phyloP scores from a whole-genome alignment of 2,113 vertebrate species.

The Chamaetylas fuelleborni region DNA sequence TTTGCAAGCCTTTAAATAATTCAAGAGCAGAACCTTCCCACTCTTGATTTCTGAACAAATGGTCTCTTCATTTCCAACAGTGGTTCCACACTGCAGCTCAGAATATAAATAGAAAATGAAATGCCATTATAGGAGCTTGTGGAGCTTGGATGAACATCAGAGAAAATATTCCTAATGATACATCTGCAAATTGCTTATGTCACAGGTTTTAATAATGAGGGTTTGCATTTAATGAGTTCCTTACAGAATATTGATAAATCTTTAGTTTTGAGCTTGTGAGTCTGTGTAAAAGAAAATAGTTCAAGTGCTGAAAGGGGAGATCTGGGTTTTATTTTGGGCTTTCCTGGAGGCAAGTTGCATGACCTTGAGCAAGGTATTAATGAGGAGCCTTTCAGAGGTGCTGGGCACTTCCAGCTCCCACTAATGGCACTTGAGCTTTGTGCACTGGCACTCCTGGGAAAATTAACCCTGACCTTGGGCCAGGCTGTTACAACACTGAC shows the following conservation, averaged over 20 bases:
- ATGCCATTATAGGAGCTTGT: slow-evolving; percentile 10
- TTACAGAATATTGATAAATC: not conserved
- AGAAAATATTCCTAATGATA: not conserved
- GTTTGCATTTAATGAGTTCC: not conserved
- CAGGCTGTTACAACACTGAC: not conserved
- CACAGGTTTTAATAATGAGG: not conserved
- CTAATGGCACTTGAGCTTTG: not conserved
- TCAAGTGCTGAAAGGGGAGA: not conserved
- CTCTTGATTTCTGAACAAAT: slow-evolving; percentile 37
- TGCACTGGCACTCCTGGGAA: not conserved
- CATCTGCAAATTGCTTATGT: slow-evolving; percentile 19
- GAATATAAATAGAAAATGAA: slow-evolving; percentile 55
- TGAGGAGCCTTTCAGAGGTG: slow-evolving; percentile 4
- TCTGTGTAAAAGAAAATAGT: not conserved
- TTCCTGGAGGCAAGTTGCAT: not conserved
- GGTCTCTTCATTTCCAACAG: not conserved
- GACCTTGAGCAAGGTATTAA: slow-evolving; percentile 44
- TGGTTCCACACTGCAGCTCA: slow-evolving; percentile 19
- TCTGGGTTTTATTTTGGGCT: not conserved
- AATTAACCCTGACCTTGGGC: not conserved
- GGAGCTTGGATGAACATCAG: slow-evolving; percentile 15
- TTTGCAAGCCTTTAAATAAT: slow-evolving; percentile 45
- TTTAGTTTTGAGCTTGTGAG: not conserved
- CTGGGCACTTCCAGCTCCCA: not conserved
- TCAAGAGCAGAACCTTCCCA: slow-evolving; percentile 22